phyloP scores from a whole-genome alignment of 1,140 invertebrate genomes.

The Ostrea denselamellosa region DNA sequence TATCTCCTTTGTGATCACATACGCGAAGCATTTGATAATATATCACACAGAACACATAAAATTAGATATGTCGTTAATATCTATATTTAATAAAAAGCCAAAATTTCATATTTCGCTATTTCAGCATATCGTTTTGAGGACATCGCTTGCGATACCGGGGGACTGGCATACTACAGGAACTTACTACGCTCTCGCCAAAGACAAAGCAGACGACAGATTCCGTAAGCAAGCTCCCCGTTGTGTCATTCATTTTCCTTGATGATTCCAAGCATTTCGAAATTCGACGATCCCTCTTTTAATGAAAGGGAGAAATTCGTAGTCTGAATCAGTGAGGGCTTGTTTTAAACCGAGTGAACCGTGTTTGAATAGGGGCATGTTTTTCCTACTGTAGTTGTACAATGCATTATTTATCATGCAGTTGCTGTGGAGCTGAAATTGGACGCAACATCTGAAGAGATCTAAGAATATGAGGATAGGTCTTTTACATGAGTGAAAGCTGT shows the following conservation, averaged over 20 bases:
- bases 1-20: no score
- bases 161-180: background rate
- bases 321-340: background rate
- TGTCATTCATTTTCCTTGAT: background rate
- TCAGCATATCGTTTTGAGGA: background rate
- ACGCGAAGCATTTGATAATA: no score
- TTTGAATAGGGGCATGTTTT: constrained; percentile 3
- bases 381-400: background rate
- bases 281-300: background rate
- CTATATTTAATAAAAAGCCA: no score
- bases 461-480: background rate
- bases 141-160: constrained; percentile 9
- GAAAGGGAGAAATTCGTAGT: background rate
- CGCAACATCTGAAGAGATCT: background rate
- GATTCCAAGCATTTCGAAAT: background rate
- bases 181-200: background rate
- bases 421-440: background rate
- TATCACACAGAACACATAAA: no score
- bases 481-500: background rate
- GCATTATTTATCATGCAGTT: background rate
- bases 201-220: constrained; percentile 3
- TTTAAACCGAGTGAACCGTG: background rate
- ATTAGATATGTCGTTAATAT: no score
- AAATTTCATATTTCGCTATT: background rate
- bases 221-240: background rate